Conservation (phyloP, 2,888 invertebrate genomes). For the Zonitis immaculata region DNA sequence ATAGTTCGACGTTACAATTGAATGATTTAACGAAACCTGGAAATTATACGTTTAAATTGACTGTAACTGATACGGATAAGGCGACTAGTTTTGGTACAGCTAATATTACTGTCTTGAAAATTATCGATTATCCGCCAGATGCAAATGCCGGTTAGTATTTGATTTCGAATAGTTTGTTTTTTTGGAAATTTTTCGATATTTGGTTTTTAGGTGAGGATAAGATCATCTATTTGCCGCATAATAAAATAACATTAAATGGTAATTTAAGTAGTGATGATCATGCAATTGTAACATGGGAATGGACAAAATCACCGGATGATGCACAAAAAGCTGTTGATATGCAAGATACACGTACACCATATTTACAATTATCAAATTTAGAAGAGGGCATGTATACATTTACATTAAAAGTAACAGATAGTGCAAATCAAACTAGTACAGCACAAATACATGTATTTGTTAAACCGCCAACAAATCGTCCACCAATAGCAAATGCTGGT, state of each 20-base stretch:
- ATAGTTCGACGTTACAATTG: slow-evolving; percentile 77
- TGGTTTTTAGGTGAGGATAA: slow-evolving; percentile 66
- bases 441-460: slow-evolving; percentile 81
- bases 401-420: slow-evolving; percentile 87
- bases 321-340: slow-evolving; percentile 90
- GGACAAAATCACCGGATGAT: slow-evolving; percentile 87
- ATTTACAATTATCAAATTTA: slow-evolving; percentile 77
- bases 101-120: slow-evolving; percentile 84
- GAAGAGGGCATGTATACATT: slow-evolving; percentile 94
- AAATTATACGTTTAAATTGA: slow-evolving; percentile 84
- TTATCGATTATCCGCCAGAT: slow-evolving; percentile 91
- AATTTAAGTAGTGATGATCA: slow-evolving; percentile 90
- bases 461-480: slow-evolving; percentile 81
- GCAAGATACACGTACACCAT: slow-evolving; percentile 91
- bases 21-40: slow-evolving; percentile 81
- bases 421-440: slow-evolving; percentile 79
- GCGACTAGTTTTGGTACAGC: slow-evolving; percentile 81
- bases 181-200: not conserved
- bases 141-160: slow-evolving; percentile 70
- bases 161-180: too few species aligned
- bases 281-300: slow-evolving; percentile 90
- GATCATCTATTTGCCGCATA: slow-evolving; percentile 85
- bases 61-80: slow-evolving; percentile 88
- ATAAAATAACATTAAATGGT: slow-evolving; percentile 80
- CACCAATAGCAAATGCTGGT: slow-evolving; percentile 69